Base-by-base conservation (phyloP, 2,888 invertebrate genomes). In the Mimachlamys varia region DNA sequence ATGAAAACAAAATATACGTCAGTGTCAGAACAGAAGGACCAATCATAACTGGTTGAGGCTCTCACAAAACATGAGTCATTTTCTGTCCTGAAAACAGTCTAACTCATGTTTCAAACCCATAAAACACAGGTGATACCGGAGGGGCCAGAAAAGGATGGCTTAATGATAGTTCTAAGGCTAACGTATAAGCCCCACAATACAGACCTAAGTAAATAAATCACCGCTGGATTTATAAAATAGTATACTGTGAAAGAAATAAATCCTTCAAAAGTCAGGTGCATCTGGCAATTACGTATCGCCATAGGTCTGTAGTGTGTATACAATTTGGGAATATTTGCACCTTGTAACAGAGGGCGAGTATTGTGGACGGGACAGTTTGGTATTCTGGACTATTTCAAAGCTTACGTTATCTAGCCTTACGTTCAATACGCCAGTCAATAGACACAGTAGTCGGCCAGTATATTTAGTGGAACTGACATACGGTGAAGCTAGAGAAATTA, bases 381-480 rank as follows among this genome's bases (percentile, higher is more conserved):
- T 76, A 76, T 76, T 76, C 76, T 27, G 27, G 76, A 19, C 27
- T 76, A 27, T 76, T 76, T 76, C 76, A 76, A 76, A 76, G 76
- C 76, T 76, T 76, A 76, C 76, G 76, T 76, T 76, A 76, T 76
- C 76, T 76, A 33, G 76, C 27, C 33, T 76, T 12, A 13, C 33
- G 33, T 76, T 76, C 76, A 76, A 76, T 76, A 76, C 58, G 17
- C 13, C 76, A 76, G 76, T 76, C 33, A 88, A 88, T 88, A 53
- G 88, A 88, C 88, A n/a, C 50, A n/a, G 22, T 53, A 53, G 88
- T 55, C 10, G 88, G 27, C 88, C 50, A 44, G 58, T 53, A 88
- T 89, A 88, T 90, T 88, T 89, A 53, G 53, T 53, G 38, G 19
- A 33, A 89, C 87, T 92, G 92, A 93, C 93, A 92, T 90, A 33